Evolutionary conservation across 2,797 vertebrate genomes (phyloP), one percentile per base, ranked within the genome.

Genomic region (Enteromius thamalakanensis): DNA sequence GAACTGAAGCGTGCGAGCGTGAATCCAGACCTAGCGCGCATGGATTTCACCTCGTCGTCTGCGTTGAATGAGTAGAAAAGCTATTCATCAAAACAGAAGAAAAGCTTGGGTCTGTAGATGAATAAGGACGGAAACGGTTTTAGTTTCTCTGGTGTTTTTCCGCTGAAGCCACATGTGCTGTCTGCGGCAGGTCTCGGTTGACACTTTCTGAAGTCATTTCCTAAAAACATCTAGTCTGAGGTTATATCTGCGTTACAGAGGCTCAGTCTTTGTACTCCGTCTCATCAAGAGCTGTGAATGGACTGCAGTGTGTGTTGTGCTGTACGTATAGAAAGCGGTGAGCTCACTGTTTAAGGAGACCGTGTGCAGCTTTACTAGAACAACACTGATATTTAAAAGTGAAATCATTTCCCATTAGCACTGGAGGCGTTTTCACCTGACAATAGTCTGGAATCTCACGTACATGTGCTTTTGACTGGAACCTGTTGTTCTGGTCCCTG

Each of bases 191-290:
- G 3, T 32, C 58, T 69, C 32, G 82, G 79, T 72, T 80, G 53
- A 72, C 70, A 70, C 69, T 21, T 79, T 76, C 21, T 62, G 45
- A 32, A 65, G 34, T 65, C 55, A 55, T 81, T 82, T 81, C 79
- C 84, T 75, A n/a, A 77, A 79, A 7, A 42, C 82, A 60, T 84
- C 45, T 51, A 72, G 55, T 64, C 42, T 45, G 7, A 47, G 64
- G 70, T 75, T 51, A 62, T 47, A 76, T 77, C 64, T 87, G 32
- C 45, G 29, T 79, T 49, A 67, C 42, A 65, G 11, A 70, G 12
- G 14, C 40, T 51, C n/a, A 26, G 34, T 26, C 26, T 47, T 29
- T 34, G 32, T 47, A 5, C 42, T 29, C 1, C 0, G 12, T 58
- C 23, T n/a, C 1, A 11, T 70, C 68, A 4, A 42, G 49, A 2